Percentiles rank a stretch among this genome's conserved stretches.
Evolutionary conservation across 2,113 vertebrate species (phyloP).

Genomic region (Rattus rattus): DNA sequence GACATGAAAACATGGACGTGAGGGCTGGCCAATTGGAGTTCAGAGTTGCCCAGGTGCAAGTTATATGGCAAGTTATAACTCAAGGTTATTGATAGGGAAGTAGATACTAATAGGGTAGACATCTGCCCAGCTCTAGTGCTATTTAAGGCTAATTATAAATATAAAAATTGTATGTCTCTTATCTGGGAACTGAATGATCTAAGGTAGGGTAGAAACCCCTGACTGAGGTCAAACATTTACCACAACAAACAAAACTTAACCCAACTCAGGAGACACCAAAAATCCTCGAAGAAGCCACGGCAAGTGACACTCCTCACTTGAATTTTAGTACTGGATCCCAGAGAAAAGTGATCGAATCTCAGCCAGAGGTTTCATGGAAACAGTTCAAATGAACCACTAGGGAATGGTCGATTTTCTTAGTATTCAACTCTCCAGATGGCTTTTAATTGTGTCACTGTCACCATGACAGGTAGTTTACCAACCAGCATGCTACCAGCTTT

Average conservation of each 20-base stretch:
- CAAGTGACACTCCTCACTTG: not conserved
- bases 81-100: too few species aligned
- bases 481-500: not conserved
- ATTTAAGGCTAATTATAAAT: too few species aligned
- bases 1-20: too few species aligned
- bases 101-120: too few species aligned
- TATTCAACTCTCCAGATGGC: conserved; percentile 3
- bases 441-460: conserved; percentile 25
- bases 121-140: too few species aligned
- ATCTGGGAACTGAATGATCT: too few species aligned
- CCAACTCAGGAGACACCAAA: not conserved
- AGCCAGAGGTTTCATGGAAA: not conserved
- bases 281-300: not conserved
- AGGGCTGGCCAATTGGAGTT: too few species aligned
- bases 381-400: not conserved
- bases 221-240: not conserved
- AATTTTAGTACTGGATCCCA: not conserved
- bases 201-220: not conserved
- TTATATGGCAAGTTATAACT: too few species aligned
- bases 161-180: too few species aligned
- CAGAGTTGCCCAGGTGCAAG: too few species aligned
- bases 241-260: not conserved
- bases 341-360: not conserved
- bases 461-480: not conserved
- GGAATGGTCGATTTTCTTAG: not conserved